phyloP scores from a whole-genome alignment of 2,797 vertebrate genomes.

The Euphonia xanthogaster region DNA sequence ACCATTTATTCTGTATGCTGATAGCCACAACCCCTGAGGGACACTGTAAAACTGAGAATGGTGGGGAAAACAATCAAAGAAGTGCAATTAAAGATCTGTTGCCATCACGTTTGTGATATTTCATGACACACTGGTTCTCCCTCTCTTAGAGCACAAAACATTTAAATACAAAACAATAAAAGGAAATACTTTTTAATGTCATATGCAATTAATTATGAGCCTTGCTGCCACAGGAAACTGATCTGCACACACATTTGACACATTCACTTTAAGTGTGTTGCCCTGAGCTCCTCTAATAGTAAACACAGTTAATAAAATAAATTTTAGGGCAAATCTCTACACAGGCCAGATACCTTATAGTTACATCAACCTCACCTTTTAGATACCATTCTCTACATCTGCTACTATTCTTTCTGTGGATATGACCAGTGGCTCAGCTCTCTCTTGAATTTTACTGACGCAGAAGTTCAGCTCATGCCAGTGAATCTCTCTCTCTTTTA shows the following conservation, averaged over 20 bases:
- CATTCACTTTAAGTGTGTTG: not conserved
- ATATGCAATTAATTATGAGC: not conserved
- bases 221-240: constrained; percentile 2
- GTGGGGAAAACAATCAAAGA: not conserved
- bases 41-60: not conserved
- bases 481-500: not conserved
- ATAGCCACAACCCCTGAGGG: not conserved
- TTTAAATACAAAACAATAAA: constrained; percentile 1
- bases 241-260: not conserved
- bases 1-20: not conserved
- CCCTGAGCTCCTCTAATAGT: not conserved
- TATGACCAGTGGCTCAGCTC: not conserved
- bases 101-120: not conserved
- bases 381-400: not conserved
- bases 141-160: not conserved
- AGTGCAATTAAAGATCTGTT: not conserved
- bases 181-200: constrained; percentile 14
- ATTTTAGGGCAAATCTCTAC: not conserved
- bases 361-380: not conserved
- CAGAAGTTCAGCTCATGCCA: not conserved
- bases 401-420: not conserved
- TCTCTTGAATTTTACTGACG: not conserved
- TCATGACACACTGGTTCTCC: not conserved
- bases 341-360: not conserved
- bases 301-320: not conserved